These are phyloP conservation scores for Andrena minutula DNA, from an alignment of 2,888 invertebrate species.

Conservation along the genomic window DNA sequence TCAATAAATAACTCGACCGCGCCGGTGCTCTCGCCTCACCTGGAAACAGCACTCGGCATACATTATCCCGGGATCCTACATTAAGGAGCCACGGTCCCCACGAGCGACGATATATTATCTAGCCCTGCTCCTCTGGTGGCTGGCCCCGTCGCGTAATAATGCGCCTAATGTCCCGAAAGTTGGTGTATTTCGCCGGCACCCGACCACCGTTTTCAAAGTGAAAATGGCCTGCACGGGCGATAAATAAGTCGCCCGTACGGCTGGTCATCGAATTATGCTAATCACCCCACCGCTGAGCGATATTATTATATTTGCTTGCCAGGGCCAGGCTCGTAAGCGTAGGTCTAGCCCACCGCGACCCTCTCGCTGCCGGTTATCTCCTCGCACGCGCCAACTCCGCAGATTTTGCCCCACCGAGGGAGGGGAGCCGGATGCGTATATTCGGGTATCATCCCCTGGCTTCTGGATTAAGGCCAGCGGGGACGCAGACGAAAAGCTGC, in stretches of 20 bases:
- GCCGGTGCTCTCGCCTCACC: conserved; percentile 48
- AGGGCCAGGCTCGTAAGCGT: conserved; percentile 68
- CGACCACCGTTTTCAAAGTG: conserved; percentile 59
- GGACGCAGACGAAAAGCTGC: conserved; percentile 12
- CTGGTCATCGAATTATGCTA: conserved; percentile 80
- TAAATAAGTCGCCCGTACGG: conserved; percentile 73
- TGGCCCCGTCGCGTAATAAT: conserved; percentile 70
- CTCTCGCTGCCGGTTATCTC: conserved; percentile 46
- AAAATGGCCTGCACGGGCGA: conserved; percentile 69
- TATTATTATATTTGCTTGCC: conserved; percentile 74
- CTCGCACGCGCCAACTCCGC: conserved; percentile 12
- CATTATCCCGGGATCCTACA: conserved; percentile 68
- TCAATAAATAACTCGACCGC: conserved; percentile 76
- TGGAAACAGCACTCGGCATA: conserved; percentile 71
- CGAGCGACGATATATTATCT: conserved; percentile 75
- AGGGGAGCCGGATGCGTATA: conserved; percentile 23
- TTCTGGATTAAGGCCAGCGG: conserved; percentile 16
- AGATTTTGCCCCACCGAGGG: conserved; percentile 6
- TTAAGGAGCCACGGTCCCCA: conserved; percentile 67
- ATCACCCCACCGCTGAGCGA: conserved; percentile 74
- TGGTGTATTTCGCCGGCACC: conserved; percentile 65
- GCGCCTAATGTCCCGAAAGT: conserved; percentile 72
- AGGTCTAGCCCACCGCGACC: conserved; percentile 60
- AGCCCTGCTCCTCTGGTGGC: conserved; percentile 69
- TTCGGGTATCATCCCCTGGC: conserved; percentile 54